Evolutionary conservation across 2,113 vertebrate species (phyloP).

Genomic region (Formicarius rufipectus): DNA sequence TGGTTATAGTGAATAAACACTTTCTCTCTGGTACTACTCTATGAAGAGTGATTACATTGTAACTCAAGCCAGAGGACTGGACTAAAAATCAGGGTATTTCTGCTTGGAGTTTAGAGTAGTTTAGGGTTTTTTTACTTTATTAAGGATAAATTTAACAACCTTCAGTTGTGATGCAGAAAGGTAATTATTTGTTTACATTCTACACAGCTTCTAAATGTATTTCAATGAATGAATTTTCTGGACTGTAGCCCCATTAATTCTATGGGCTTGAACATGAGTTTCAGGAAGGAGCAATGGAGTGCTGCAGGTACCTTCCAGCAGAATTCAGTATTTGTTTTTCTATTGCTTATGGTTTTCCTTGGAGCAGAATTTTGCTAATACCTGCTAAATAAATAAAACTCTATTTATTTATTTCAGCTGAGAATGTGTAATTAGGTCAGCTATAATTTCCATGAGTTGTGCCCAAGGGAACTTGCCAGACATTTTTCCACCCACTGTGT

Average conservation of each 20-base stretch:
- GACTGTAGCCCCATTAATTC: neutral
- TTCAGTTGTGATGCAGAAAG: neutral
- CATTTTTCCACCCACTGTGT: neutral
- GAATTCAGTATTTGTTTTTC: neutral
- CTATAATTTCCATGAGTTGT: neutral
- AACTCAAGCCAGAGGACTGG: neutral
- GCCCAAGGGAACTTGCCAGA: neutral
- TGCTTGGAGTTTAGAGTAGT: accelerated
- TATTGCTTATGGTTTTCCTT: neutral
- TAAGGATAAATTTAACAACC: neutral
- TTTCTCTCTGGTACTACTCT: neutral
- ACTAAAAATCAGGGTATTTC: neutral
- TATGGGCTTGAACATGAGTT: neutral
- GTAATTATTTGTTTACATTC: neutral
- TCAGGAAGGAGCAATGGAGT: neutral
- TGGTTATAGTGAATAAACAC: neutral
- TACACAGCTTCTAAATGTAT: neutral
- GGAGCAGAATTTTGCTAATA: neutral
- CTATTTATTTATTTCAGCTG: slow-evolving; percentile 6
- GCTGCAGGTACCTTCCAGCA: neutral
- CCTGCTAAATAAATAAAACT: neutral
- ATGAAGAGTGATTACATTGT: neutral
- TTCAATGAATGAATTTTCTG: neutral
- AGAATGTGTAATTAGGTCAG: neutral
- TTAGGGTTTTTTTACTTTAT: neutral